Conservation (phyloP, 92 coral and sea anemone species). For the Palythoa caribaeorum region DNA sequence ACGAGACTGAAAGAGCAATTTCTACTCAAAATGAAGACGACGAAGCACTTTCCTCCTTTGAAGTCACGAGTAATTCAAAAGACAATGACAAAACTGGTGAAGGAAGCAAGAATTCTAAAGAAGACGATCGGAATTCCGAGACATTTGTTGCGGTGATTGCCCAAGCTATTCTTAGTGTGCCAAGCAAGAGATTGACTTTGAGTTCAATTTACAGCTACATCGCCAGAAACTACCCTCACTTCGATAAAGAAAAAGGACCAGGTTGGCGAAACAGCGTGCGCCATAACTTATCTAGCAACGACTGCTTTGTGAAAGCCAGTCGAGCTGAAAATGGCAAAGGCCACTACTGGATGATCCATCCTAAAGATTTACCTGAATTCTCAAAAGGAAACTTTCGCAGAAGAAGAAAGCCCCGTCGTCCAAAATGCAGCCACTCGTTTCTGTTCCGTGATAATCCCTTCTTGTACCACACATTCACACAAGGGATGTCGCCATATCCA, state of each 20-base stretch:
- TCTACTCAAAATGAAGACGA: constrained; percentile 36
- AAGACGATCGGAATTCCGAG: constrained; percentile 88
- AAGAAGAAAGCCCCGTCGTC: constrained; percentile 94
- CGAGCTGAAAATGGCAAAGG: constrained; percentile 99
- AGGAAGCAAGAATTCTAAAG: constrained; percentile 66
- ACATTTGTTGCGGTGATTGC: constrained; percentile 98
- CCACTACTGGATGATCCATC: constrained; percentile 99
- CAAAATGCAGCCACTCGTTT: constrained; percentile 88
- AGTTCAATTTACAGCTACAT: constrained; percentile 97
- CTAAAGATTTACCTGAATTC: constrained; percentile 97
- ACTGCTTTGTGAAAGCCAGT: constrained; percentile 98
- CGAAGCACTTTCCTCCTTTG: constrained; percentile 34
- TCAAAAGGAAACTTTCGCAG: constrained; percentile 96
- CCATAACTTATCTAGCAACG: constrained; percentile 98
- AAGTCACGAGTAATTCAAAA: constrained; percentile 27
- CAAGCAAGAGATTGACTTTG: constrained; percentile 42
- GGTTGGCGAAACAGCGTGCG: constrained; percentile 99
- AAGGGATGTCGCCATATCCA: constrained; percentile 59
- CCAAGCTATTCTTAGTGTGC: constrained; percentile 93
- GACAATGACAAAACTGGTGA: constrained; percentile 62
- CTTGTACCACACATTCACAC: constrained; percentile 60
- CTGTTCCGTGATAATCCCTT: constrained; percentile 73
- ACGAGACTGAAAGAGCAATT: constrained; percentile 29
- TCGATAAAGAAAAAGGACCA: constrained; percentile 97
- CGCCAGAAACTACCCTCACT: constrained; percentile 93